phyloP scores from a whole-genome alignment of 1,140 invertebrate species.

The Teleogryllus occipitalis region DNA sequence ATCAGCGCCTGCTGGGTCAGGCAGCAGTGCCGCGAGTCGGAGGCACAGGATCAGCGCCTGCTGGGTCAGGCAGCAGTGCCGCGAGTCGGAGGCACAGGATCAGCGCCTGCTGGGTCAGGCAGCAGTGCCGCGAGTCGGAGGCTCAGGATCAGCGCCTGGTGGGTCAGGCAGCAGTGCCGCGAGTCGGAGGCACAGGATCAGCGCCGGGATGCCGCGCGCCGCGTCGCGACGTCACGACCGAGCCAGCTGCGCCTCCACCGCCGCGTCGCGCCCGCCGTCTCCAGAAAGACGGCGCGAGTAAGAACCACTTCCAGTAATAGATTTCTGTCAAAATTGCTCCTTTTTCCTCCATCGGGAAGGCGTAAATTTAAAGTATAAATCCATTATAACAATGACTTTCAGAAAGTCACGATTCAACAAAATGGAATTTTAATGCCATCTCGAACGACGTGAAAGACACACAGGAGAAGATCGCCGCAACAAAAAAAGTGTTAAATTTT shows the following conservation, averaged over 20 bases:
- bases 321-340: conserved; percentile 4
- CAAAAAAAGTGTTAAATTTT: not conserved
- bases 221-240: not conserved
- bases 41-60: too few species aligned
- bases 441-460: not conserved
- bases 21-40: too few species aligned
- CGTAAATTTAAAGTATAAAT: conserved; percentile 1
- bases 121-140: too few species aligned
- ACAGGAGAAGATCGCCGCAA: not conserved
- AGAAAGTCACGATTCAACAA: not conserved
- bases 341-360: not conserved
- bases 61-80: too few species aligned
- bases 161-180: too few species aligned
- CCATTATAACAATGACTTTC: conserved; percentile 1
- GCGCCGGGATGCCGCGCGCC: too few species aligned
- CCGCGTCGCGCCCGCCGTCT: too few species aligned
- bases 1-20: too few species aligned
- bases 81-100: too few species aligned
- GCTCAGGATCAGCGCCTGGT: too few species aligned
- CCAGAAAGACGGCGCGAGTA: not conserved
- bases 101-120: too few species aligned
- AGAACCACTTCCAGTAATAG: not conserved
- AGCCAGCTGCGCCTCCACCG: not conserved
- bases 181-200: too few species aligned
- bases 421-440: conserved; percentile 1